Conservation (phyloP, 2,113 vertebrate genomes). For the Potamarius usumacintae region DNA sequence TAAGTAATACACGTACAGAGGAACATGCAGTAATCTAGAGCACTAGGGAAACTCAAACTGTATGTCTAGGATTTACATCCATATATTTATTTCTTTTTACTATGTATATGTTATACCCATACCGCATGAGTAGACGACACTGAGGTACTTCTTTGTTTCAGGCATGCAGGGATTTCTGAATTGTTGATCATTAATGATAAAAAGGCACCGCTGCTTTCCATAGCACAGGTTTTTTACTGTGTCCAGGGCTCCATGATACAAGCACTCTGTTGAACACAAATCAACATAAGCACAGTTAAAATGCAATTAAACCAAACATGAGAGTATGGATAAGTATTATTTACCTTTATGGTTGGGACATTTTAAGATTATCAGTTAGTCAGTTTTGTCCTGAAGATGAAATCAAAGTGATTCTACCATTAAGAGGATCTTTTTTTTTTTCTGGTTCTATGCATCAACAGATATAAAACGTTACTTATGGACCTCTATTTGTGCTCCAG, state of each 20-base stretch:
- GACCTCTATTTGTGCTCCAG: no score
- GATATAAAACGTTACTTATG: no score
- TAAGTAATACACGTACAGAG: not conserved
- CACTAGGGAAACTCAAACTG: no score
- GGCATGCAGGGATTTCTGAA: slow-evolving; percentile 89
- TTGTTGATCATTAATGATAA: slow-evolving; percentile 77
- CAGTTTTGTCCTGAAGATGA: not conserved
- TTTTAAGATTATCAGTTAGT: not conserved
- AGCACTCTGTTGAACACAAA: slow-evolving; percentile 80
- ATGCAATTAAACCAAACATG: not conserved
- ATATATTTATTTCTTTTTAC: not conserved
- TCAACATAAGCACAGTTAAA: not conserved
- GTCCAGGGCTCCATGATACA: slow-evolving; percentile 83
- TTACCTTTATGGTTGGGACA: not conserved
- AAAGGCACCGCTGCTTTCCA: slow-evolving; percentile 83
- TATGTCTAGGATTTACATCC: no score
- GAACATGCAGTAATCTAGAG: no score
- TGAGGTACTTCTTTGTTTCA: slow-evolving; percentile 90
- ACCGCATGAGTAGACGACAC: slow-evolving; percentile 90
- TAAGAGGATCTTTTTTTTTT: not conserved
- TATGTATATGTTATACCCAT: slow-evolving; percentile 58
- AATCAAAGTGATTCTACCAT: not conserved
- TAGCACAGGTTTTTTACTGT: slow-evolving; percentile 84
- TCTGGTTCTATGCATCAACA: not conserved
- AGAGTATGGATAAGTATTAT: not conserved